phyloP scores from a whole-genome alignment of 2,113 vertebrate genomes.

The Antechinus flavipes region DNA sequence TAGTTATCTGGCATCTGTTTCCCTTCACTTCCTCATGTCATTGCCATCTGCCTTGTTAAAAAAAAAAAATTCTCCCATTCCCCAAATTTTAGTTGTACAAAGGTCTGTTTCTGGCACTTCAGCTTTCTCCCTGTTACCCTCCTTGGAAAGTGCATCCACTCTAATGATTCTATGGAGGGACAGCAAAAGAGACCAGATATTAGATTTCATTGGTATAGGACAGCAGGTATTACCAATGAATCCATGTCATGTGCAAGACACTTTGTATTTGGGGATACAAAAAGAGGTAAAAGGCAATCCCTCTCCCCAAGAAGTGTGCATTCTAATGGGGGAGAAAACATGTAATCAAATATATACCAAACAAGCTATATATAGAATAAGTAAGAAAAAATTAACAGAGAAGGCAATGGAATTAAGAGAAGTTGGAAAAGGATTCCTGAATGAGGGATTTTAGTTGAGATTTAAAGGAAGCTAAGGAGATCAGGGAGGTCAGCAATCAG shows the following conservation, averaged over 20 bases:
- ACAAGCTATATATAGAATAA: background rate
- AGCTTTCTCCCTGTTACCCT: background rate
- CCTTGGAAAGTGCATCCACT: background rate
- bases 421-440: background rate
- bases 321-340: background rate
- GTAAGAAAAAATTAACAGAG: background rate
- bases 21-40: background rate
- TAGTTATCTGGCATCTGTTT: background rate
- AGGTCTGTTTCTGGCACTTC: background rate
- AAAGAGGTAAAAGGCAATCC: background rate
- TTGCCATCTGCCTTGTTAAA: background rate
- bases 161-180: background rate
- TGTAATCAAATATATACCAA: background rate
- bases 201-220: background rate
- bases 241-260: background rate
- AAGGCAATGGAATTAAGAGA: background rate
- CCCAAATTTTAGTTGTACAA: background rate
- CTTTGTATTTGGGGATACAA: background rate
- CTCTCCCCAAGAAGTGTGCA: background rate
- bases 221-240: background rate
- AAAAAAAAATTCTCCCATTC: background rate
- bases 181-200: background rate
- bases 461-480: background rate
- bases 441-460: background rate
- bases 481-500: background rate